Percentiles rank a stretch among this genome's conserved stretches.
Conservation (phyloP, 2,113 vertebrate genomes). For the Ageneiosus marmoratus region DNA sequence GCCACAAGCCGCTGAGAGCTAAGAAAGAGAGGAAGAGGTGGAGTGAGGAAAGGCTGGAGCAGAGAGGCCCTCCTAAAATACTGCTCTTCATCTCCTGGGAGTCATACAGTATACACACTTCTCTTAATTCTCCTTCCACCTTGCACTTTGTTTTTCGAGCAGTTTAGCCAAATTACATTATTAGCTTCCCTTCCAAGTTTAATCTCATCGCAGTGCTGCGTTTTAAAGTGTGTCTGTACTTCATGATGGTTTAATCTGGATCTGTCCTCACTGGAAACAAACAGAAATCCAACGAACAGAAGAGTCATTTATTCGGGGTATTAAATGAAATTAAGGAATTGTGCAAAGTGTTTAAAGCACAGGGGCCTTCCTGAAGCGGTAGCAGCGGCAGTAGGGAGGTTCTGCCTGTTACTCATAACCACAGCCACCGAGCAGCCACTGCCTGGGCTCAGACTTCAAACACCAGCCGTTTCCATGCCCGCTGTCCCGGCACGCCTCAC, state of each 20-base stretch:
- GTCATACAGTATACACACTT: not conserved
- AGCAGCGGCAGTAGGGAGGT: not conserved
- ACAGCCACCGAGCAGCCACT: conserved; percentile 23
- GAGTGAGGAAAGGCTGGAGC: conserved; percentile 3
- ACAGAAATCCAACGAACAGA: not conserved
- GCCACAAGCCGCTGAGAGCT: conserved; percentile 1
- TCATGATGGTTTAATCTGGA: not conserved
- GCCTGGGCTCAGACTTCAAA: conserved; percentile 27
- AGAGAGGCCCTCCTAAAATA: conserved; percentile 4
- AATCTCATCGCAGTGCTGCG: not conserved
- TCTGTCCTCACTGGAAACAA: not conserved
- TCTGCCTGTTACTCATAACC: conserved; percentile 32
- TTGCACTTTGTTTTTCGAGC: not conserved
- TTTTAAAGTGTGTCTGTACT: not conserved
- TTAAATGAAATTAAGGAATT: not conserved
- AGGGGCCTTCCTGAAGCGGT: not conserved
- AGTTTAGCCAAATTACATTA: not conserved
- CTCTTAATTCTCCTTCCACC: not conserved
- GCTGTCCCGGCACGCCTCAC: not conserved
- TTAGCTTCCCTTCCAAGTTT: not conserved
- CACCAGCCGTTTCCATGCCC: conserved; percentile 7
- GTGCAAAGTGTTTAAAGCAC: not conserved
- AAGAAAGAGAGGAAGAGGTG: conserved; percentile 11
- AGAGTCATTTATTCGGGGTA: not conserved
- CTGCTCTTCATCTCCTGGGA: not conserved